Conservation (phyloP, 1,140 invertebrate species). For the Oppia nitens region DNA sequence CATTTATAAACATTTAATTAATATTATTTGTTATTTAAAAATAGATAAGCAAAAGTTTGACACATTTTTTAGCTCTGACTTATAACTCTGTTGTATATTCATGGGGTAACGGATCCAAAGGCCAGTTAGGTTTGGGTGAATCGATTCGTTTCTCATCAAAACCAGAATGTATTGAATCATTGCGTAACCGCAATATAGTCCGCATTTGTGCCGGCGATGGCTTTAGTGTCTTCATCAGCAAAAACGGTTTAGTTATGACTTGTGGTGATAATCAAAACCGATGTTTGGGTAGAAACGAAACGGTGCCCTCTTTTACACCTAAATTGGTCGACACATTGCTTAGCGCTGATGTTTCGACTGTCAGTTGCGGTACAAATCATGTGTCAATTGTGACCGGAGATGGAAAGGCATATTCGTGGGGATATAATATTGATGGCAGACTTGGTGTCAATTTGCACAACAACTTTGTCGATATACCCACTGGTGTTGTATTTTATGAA, state of each 20-base stretch:
- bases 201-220: constrained; percentile 22
- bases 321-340: constrained; percentile 40
- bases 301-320: constrained; percentile 38
- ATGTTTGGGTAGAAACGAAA: constrained; percentile 49
- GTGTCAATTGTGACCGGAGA: constrained; percentile 42
- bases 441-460: constrained; percentile 38
- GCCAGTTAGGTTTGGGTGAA: constrained; percentile 46
- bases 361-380: constrained; percentile 47
- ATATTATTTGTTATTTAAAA: no score
- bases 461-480: constrained; percentile 25
- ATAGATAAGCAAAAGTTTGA: constrained; percentile 41
- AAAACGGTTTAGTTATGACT: constrained; percentile 48
- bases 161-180: constrained; percentile 15
- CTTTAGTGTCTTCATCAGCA: constrained; percentile 45
- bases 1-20: no score
- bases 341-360: constrained; percentile 41
- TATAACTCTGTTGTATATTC: constrained; percentile 44
- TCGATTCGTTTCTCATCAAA: not conserved
- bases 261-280: constrained; percentile 47
- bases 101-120: constrained; percentile 48
- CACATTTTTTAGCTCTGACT: constrained; percentile 50
- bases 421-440: constrained; percentile 41
- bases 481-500: constrained; percentile 31
- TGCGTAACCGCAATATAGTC: constrained; percentile 17
- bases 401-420: constrained; percentile 49